A percentile compares a stretch with the other conserved stretches of the same genome.
These are phyloP conservation scores for Bucco capensis DNA, from an alignment of 2,113 vertebrate species.

Conservation along the genomic window DNA sequence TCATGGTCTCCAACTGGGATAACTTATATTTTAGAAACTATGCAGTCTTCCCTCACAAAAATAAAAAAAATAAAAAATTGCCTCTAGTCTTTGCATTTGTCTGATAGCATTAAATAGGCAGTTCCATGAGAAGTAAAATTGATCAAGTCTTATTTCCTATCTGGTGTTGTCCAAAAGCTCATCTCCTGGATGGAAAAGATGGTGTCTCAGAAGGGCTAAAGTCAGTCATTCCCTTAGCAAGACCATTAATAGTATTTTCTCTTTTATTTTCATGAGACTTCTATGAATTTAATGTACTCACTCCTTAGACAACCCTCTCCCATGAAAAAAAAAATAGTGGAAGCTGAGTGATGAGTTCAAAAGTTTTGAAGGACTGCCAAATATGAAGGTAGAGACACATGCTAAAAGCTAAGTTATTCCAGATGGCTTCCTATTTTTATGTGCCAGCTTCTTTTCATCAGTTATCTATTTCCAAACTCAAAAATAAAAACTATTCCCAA, in stretches of 20 bases:
- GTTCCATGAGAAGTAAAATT: not conserved
- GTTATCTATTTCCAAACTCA: not conserved
- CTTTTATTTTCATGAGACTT: not conserved
- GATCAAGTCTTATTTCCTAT: not conserved
- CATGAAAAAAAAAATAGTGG: not conserved
- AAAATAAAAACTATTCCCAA: not conserved
- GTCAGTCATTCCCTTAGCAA: not conserved
- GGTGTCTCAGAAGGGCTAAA: not conserved
- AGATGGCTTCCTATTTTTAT: not conserved
- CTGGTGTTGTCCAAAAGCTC: not conserved
- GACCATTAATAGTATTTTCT: not conserved
- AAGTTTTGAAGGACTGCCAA: not conserved
- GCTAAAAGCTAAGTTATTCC: not conserved
- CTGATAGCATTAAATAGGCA: not conserved
- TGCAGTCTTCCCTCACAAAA: not conserved
- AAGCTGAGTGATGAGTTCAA: not conserved
- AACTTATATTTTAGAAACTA: not conserved
- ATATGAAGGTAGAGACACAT: not conserved
- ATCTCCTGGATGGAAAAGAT: not conserved
- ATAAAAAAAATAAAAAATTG: not conserved
- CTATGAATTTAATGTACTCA: not conserved
- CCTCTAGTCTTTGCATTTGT: not conserved
- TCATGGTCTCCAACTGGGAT: rapidly evolving
- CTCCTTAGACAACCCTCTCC: not conserved
- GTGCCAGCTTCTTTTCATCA: not conserved